A percentile compares a stretch with the other conserved stretches of the same genome.
phyloP scores from a whole-genome alignment of 2,888 invertebrate species.

The Meganola albula region DNA sequence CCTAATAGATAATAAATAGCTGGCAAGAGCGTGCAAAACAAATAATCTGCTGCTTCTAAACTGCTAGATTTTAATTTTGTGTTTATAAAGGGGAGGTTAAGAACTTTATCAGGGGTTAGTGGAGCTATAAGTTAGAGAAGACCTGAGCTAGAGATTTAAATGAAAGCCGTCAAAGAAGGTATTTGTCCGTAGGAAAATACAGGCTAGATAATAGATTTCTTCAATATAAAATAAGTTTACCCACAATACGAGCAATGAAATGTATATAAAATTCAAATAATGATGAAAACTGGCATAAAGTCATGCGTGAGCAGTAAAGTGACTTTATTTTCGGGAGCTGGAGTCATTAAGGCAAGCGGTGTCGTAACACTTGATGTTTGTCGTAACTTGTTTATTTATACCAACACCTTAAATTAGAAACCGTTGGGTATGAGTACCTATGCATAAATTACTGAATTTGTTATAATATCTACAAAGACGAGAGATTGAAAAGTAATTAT shows the following conservation, averaged over 20 bases:
- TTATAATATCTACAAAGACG: slow-evolving; percentile 33
- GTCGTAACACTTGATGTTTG: slow-evolving; percentile 66
- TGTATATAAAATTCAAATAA: slow-evolving; percentile 38
- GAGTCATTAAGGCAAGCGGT: slow-evolving; percentile 59
- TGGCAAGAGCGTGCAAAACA: too few relatives aligned
- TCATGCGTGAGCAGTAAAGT: slow-evolving; percentile 55
- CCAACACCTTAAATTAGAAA: slow-evolving; percentile 66
- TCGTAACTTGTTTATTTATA: slow-evolving; percentile 73
- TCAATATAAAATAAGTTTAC: too few relatives aligned
- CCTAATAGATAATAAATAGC: too few relatives aligned
- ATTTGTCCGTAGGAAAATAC: too few relatives aligned
- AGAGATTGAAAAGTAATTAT: slow-evolving; percentile 40
- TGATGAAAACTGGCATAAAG: slow-evolving; percentile 41
- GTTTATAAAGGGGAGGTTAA: too few relatives aligned
- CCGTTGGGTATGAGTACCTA: slow-evolving; percentile 32
- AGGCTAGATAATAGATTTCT: too few relatives aligned
- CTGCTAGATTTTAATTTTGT: too few relatives aligned
- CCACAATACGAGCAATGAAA: slow-evolving; percentile 18
- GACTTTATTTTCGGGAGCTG: slow-evolving; percentile 62
- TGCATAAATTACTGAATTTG: slow-evolving; percentile 51
- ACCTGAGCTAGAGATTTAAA: too few relatives aligned
- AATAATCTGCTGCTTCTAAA: too few relatives aligned
- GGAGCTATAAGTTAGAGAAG: too few relatives aligned
- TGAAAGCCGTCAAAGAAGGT: too few relatives aligned
- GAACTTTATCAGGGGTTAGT: too few relatives aligned